Base-by-base conservation (phyloP, 1,140 invertebrate species). In the Lycorma delicatula region DNA sequence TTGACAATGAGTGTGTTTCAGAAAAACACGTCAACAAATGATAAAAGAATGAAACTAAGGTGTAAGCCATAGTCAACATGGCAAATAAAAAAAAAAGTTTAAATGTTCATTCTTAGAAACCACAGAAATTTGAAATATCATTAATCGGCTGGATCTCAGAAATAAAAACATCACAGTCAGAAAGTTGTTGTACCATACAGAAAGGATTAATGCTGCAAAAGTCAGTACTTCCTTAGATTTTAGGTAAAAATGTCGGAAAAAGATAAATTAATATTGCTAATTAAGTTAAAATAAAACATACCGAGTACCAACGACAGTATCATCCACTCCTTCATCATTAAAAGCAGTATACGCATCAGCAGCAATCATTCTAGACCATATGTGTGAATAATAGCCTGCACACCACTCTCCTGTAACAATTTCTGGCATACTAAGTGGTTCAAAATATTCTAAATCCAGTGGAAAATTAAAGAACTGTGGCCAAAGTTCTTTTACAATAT, bases 291-390 rank as follows among this genome's bases (percentile, higher is more conserved):
- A 16, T 7, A 54, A 18, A n/a, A 58, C 49, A 44, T 54, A 64
- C 69, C 70, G 70, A 58, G 55, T 60, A 51, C 72, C 72, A 58
- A 70, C 50, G 25, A 62, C 61, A 34, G 48, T 18, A 12, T 70
- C 26, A 48, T 74, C 67, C 1, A 27, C 26, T 49, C 69, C 49
- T 51, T 77, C 76, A 71, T 94, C 89, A 58, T 84, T 73, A 70
- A 96, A 95, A 34, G 88, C 85, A 70, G 82, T 85, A 66, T 87
- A 93, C 13, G 87, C 79, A 74, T 97, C 93, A 1, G 92, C 91
- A 1, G 92, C 92, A 29, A 95, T 78, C 80, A 97, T 86, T 74
- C 82, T 77, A 2, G 89, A 86, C 87, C 89, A 93, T 4, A 89
- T 61, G 64, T 82, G 75, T 48, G 84, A 84, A 48, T 70, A 79